These are phyloP conservation scores for Fratercula arctica DNA, from an alignment of 2,797 vertebrate genomes.

Conservation along the genomic window DNA sequence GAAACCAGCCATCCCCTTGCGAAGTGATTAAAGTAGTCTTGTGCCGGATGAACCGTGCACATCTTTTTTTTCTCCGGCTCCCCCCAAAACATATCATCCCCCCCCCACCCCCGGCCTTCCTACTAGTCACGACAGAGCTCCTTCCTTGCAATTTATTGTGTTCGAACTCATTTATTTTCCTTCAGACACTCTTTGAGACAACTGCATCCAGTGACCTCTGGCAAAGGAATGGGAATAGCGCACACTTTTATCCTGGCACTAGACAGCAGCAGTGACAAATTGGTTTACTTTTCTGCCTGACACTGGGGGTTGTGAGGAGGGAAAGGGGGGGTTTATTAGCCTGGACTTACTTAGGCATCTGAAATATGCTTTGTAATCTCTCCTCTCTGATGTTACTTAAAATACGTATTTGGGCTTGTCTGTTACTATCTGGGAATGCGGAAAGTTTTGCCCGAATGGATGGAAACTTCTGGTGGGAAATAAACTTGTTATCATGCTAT, in stretches of 20 bases:
- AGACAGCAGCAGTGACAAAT: conserved; percentile 72
- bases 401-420: neutral
- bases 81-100: conserved; percentile 22
- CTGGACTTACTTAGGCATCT: conserved; percentile 10
- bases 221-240: conserved; percentile 48
- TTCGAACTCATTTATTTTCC: conserved; percentile 65
- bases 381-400: neutral
- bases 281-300: conserved; percentile 65
- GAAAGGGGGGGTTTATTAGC: conserved; percentile 2
- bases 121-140: neutral
- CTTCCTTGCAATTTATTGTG: conserved; percentile 2
- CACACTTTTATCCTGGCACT: conserved; percentile 54
- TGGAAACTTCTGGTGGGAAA: conserved; percentile 21
- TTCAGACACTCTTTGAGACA: conserved; percentile 36
- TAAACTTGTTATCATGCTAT: neutral
- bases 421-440: neutral
- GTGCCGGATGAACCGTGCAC: neutral
- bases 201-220: conserved; percentile 67
- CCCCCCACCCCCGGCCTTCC: neutral
- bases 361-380: conserved; percentile 15
- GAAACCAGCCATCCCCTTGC: conserved; percentile 9
- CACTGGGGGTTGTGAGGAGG: neutral
- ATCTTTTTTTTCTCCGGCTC: neutral
- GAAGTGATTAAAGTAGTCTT: conserved; percentile 35
- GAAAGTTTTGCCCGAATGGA: neutral